Base-by-base conservation (phyloP, 2,797 vertebrate species). In the Adrianichthys oophorus region DNA sequence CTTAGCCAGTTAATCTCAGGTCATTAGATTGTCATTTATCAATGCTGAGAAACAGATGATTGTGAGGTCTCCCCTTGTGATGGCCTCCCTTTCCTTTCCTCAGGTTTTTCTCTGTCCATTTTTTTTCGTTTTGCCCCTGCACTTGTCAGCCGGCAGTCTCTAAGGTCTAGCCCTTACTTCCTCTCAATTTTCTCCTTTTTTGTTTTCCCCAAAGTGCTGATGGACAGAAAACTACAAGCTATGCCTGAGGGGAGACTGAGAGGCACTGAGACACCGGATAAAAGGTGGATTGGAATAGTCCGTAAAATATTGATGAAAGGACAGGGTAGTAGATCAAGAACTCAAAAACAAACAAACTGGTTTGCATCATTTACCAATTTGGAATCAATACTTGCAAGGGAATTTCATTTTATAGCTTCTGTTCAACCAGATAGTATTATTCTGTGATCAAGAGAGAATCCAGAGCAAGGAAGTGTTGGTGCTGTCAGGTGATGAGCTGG, bases 21-120 rank as follows among this genome's bases (percentile, higher is more conserved):
- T 90, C 85, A 91, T 83, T 86, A 86, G 59, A 56, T 59, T 13
- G 52, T 70, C 72, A 86, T 90, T 89, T 86, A 75, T 89, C 87
- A 86, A 64, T 13, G 52, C 45, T 55, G n/a, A 51, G 69, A 79
- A 71, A 62, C 48, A 1, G 43, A 59, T 52, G 58, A 72, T 62
- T 14, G 57, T 41, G 29, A 70, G 50, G 66, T 74, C 74, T 47
- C 24, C 29, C 6, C 60, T 65, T 59, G 56, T 51, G 52, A 41
- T 12, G 79, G 62, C 75, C 75, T 79, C 44, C 26, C 54, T 80
- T 48, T 21, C 42, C 47, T 55, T 46, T 42, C 72, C 72, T 73
- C 52, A 71, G 55, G 50, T 57, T 55, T 51, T 15, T 53, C 42
- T 3, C 49, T 37, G 10, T 32, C 41, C 24, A 24, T 46, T 17